Evolutionary conservation across 1,140 invertebrate genomes (phyloP).

Genomic region (Zaprionus ghesquierei): DNA sequence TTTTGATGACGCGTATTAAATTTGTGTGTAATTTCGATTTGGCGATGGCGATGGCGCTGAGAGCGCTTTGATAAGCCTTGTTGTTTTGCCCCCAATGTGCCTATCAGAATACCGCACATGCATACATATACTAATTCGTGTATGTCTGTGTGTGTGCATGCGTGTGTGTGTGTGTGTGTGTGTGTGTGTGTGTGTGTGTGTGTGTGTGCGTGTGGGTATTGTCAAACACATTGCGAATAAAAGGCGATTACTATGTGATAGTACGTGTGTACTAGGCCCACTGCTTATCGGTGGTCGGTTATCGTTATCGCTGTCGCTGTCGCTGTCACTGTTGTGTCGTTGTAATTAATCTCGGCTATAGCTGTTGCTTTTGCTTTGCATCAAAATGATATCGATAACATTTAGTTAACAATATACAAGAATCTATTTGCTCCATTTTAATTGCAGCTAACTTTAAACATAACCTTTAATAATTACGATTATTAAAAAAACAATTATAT

Average conservation of each 20-base stretch:
- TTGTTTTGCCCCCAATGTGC: conserved; percentile 28
- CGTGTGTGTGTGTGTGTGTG: background rate
- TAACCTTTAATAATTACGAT: conserved; percentile 20
- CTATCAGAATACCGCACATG: conserved; percentile 9
- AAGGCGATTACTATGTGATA: conserved; percentile 6
- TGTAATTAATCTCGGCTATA: conserved; percentile 6
- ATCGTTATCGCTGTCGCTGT: conserved; percentile 8
- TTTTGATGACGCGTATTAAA: conserved; percentile 64
- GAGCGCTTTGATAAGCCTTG: conserved; percentile 27
- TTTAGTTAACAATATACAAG: conserved; percentile 15
- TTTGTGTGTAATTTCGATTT: conserved; percentile 56
- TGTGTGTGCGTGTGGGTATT: background rate
- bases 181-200: background rate
- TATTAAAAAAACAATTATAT: conserved; percentile 15
- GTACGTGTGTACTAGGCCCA: conserved; percentile 2
- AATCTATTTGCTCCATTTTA: conserved; percentile 54
- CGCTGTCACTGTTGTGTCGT: background rate
- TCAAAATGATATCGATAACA: conserved; percentile 29
- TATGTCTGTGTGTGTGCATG: conserved; percentile 11
- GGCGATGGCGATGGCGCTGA: conserved; percentile 27
- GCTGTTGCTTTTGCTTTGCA: conserved; percentile 17
- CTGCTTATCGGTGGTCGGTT: conserved; percentile 23
- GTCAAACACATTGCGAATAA: background rate
- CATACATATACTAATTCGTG: conserved; percentile 11
- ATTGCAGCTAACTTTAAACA: conserved; percentile 55